A percentile compares a stretch with the other conserved stretches of the same genome.
Conservation (phyloP, 2,113 vertebrate genomes). For the Halichoeres trimaculatus region DNA sequence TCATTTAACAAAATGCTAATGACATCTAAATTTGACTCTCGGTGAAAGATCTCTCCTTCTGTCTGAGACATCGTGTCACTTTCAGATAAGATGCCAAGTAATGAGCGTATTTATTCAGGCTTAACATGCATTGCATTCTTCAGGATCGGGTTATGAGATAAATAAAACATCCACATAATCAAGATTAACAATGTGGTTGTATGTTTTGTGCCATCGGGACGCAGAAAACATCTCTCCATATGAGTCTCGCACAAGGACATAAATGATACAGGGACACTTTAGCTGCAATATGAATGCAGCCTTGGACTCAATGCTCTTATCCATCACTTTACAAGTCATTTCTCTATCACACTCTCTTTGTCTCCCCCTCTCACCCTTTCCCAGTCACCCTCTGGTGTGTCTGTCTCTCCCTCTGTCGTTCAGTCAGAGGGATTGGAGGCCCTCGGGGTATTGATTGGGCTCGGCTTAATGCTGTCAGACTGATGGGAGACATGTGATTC, state of each 20-base stretch:
- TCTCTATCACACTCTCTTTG: constrained; percentile 33
- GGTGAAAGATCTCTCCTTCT: too few species aligned
- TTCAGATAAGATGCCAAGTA: background rate
- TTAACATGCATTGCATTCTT: background rate
- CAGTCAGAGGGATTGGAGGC: constrained; percentile 55
- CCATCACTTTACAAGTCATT: constrained; percentile 44
- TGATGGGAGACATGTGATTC: constrained; percentile 75
- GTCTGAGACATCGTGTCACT: background rate
- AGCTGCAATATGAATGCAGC: constrained; percentile 20
- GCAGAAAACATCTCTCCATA: background rate
- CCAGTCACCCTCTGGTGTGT: constrained; percentile 41
- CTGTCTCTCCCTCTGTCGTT: constrained; percentile 41
- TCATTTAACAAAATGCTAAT: background rate
- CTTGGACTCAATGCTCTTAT: constrained; percentile 20
- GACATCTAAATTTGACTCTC: background rate
- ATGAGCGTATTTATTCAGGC: background rate
- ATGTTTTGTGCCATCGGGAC: background rate
- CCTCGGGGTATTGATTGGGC: constrained; percentile 76
- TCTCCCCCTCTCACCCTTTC: constrained; percentile 36
- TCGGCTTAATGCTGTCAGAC: constrained; percentile 71
- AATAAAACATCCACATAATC: background rate
- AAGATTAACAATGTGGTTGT: background rate
- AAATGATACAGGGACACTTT: constrained; percentile 20
- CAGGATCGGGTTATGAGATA: background rate
- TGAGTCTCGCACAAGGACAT: constrained; percentile 2